Evolutionary conservation across 2,113 vertebrate species (phyloP).

Genomic region (Paramisgurnus dabryanus): DNA sequence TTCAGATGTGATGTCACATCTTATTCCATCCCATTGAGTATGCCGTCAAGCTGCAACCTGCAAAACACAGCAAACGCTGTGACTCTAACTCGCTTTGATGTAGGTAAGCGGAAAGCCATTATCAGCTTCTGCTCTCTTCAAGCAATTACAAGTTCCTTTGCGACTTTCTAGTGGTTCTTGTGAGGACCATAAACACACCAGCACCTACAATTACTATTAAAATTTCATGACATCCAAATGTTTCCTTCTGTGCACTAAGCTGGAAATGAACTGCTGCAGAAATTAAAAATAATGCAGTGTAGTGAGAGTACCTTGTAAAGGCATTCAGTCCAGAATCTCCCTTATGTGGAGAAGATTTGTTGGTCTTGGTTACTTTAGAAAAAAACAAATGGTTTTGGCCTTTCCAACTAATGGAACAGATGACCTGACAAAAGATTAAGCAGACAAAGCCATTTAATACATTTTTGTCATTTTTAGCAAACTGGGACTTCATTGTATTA

Average conservation of each 20-base stretch:
- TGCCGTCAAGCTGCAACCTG: not conserved
- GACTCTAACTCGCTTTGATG: not conserved
- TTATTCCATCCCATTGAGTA: not conserved
- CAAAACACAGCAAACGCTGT: not conserved
- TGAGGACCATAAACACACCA: not conserved
- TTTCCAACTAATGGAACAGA: no score
- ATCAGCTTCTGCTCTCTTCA: not conserved
- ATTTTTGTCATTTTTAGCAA: no score
- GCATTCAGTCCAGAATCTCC: not conserved
- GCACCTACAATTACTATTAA: slow-evolving; percentile 8
- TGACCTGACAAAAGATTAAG: no score
- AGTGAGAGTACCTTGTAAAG: not conserved
- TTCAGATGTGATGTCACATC: not conserved
- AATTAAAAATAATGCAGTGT: slow-evolving; percentile 13
- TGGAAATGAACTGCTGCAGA: slow-evolving; percentile 10
- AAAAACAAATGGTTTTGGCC: not conserved
- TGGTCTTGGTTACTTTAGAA: not conserved
- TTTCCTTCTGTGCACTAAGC: slow-evolving; percentile 4
- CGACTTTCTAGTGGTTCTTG: not conserved
- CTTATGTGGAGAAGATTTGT: not conserved
- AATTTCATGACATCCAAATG: slow-evolving; percentile 40
- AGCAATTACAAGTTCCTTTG: not conserved
- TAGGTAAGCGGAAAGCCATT: not conserved
- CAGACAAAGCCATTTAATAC: no score
- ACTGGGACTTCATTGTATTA: no score